Evolutionary conservation across 1,140 invertebrate species (phyloP).

Genomic region (Trachymyrmex cornetzi): DNA sequence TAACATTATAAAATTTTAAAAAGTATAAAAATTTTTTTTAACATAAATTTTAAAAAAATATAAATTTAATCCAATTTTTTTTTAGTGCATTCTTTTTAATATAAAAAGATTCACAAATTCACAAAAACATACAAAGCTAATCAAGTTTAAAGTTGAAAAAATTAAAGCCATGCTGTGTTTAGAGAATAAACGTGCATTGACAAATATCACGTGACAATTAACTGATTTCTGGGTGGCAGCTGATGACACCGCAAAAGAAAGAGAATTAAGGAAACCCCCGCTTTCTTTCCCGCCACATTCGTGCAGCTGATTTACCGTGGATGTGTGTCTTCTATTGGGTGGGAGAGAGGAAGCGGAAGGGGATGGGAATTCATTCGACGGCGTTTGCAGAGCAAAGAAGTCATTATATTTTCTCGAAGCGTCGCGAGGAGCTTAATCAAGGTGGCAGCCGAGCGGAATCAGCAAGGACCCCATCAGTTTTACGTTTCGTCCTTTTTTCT

Average conservation of each 20-base stretch:
- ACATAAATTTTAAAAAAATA: not conserved
- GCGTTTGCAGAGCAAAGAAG: conserved; percentile 84
- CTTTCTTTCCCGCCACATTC: conserved; percentile 42
- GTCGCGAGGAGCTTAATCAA: conserved; percentile 86
- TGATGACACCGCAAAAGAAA: conserved; percentile 34
- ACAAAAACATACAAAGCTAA: not conserved
- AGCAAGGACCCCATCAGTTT: conserved; percentile 86
- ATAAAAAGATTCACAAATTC: not conserved
- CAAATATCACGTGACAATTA: conserved; percentile 14
- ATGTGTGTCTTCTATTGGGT: conserved; percentile 41
- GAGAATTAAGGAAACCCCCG: conserved; percentile 42
- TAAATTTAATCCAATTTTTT: not conserved
- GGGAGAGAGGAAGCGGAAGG: conserved; percentile 15
- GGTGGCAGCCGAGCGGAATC: conserved; percentile 86
- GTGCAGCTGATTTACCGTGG: conserved; percentile 46
- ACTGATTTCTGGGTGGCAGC: conserved; percentile 39
- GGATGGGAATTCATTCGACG: conserved; percentile 74
- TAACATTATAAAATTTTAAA: not conserved
- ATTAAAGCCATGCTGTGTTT: not conserved
- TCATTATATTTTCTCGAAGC: conserved; percentile 86
- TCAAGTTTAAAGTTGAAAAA: not conserved
- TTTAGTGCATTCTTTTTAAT: not conserved
- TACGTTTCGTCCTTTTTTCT: conserved; percentile 76
- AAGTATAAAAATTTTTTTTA: no score
- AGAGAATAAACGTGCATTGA: not conserved